Base-by-base conservation (phyloP, 2,113 vertebrate genomes). In the Notarius lentiginosus region DNA sequence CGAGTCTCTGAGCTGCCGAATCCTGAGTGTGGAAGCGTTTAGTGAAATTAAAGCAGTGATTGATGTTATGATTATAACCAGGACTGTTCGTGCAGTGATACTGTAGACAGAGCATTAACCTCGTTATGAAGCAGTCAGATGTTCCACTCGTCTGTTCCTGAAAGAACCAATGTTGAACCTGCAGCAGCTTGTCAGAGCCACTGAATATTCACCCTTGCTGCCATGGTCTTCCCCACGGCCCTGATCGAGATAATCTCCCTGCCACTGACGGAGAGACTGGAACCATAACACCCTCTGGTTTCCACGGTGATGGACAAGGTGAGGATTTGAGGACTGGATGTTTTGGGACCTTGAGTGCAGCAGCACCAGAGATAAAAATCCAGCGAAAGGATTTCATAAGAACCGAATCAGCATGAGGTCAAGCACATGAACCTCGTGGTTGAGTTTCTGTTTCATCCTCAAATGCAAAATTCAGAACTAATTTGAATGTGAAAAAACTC, bases 221-320 rank as follows among this genome's bases (percentile, higher is more conserved):
- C 70, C 66, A 56, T 47, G 72, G 82, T 82, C 24, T 20, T 53
- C 51, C 51, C 86, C 87, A 51, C 34, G 27, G 47, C 82, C 41
- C 81, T 84, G 87, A 79, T 73, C 20, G 60, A 84, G 87, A 89
- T 91, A 86, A 85, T 89, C 87, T 88, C 84, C 55, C 73, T 22
- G 68, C 75, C 60, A 22, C 84, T 65, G 27, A 60, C 17, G 51
- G 61, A 83, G 53, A 65, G 70, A 80, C 58, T 60, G 81, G 17
- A 11, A 56, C 75, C 12, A 8, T 9, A 60, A 47, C 66, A 81
- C 68, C 20, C 70, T 82, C 82, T n/a, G 55, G 75, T 89, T 80
- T 82, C 87, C 85, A 84, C 53, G 76, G 76, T 15, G n/a, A 90
- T 75, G 60, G 61, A 49, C 58, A 60, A 53, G 66, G n/a, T 27